These are phyloP conservation scores for Oreochromis grahami DNA, from an alignment of 2,797 vertebrate species.

Conservation along the genomic window DNA sequence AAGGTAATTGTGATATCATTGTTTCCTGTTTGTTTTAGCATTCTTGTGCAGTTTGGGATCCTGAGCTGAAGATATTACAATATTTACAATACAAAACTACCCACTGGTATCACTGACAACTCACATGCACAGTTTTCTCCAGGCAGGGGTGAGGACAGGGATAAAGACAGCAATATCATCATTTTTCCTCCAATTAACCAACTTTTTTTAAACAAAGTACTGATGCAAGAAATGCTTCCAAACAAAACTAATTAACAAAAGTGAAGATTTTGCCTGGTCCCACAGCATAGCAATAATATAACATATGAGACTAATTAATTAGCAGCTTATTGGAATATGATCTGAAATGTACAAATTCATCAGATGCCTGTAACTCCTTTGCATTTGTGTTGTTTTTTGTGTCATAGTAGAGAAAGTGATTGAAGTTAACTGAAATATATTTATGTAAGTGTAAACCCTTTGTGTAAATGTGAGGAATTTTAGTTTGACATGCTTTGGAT, in stretches of 20 bases:
- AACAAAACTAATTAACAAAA: conserved; percentile 20
- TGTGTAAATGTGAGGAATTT: not conserved
- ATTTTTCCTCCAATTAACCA: not conserved
- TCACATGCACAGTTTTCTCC: not conserved
- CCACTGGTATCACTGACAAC: not conserved
- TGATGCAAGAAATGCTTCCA: not conserved
- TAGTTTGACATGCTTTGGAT: not conserved
- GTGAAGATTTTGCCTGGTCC: not conserved
- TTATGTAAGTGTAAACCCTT: not conserved
- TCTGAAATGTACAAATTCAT: conserved; percentile 1
- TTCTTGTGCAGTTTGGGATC: not conserved
- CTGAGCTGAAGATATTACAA: not conserved
- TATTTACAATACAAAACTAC: not conserved
- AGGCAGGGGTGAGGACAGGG: not conserved
- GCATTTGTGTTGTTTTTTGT: not conserved
- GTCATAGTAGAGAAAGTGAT: not conserved
- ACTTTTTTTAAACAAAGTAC: not conserved
- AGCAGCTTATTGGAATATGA: conserved; percentile 22
- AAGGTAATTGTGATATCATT: not conserved
- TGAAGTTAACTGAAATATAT: not conserved
- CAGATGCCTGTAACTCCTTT: not conserved
- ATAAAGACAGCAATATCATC: not conserved
- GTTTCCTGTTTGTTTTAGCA: not conserved
- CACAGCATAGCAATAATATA: not conserved
- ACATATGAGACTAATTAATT: conserved; percentile 29